Evolutionary conservation across 2,113 vertebrate species (phyloP), one percentile per base, ranked within the genome.

Genomic region (Grammomys surdaster): DNA sequence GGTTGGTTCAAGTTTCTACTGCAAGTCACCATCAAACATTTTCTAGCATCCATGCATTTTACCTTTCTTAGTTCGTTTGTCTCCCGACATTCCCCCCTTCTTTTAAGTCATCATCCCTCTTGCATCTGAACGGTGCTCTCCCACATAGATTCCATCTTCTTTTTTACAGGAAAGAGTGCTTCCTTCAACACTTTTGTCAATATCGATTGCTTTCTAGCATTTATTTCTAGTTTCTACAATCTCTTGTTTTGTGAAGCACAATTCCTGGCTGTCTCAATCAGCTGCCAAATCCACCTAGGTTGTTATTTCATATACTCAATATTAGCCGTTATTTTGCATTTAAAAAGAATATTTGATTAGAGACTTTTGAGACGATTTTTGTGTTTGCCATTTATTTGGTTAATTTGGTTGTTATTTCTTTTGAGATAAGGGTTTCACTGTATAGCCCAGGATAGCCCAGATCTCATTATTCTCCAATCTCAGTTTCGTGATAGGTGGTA

Each of bases 181-280:
- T 75, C 84, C 60, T 60, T 36, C 5, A 4, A 24, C 13, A 54
- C 1, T 43, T 78, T 40, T 36, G n/a, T 80, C 5, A 95, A 73
- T 60, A 31, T 16, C 81, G 40, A 26, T 88, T 90, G 3, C 65
- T 72, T 94, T 48, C 11, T 81, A 76, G 4, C 63, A 43, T 48
- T 88, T 81, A 54, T 26, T 92, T 93, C 28, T 85, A 3, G 8
- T 60, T 94, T 36, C 17, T 75, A 16, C 5, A 84, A n/a, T 24
- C 80, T 84, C 3, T 81, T 22, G 17, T 77, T 87, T 92, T 81
- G 75, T 88, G 91, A 96, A 96, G 86, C n/a, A 92, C 17, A 51
- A 3, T 16, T 54, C 87, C 76, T 7, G 3, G 5, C 81, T 31
- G 24, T 13, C 11, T 58, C 12, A 24, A 43, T 12, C 31, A 78